phyloP scores from a whole-genome alignment of 1,140 invertebrate genomes.

The Araneus ventricosus region DNA sequence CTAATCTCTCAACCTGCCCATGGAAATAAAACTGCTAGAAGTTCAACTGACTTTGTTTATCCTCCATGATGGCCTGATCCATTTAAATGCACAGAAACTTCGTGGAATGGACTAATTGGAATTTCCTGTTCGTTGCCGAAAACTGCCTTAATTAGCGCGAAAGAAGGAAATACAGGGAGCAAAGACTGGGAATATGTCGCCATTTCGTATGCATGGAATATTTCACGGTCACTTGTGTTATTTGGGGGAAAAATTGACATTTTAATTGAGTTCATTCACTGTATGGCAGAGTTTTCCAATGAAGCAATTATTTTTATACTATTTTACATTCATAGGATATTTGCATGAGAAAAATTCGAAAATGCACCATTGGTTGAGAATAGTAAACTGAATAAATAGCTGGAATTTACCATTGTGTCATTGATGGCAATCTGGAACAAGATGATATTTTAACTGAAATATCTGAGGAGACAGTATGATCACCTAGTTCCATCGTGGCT shows the following conservation, averaged over 20 bases:
- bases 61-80: background rate
- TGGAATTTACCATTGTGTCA: no score
- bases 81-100: background rate
- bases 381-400: no score
- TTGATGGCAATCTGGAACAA: no score
- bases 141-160: background rate
- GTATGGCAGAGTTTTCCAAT: no score
- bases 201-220: background rate
- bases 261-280: conserved; percentile 8
- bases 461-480: no score
- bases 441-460: no score
- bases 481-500: no score
- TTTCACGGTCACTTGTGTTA: background rate
- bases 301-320: no score
- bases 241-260: background rate
- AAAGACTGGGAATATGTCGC: background rate
- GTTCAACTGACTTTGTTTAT: background rate
- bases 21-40: no score
- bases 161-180: background rate
- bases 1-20: background rate
- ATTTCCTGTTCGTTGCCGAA: background rate
- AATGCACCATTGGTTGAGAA: no score
- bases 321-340: no score
- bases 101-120: background rate
- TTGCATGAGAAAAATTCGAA: no score